Percentiles rank a stretch among this genome's conserved stretches.
These are phyloP conservation scores for Euphydryas editha DNA, from an alignment of 2,888 invertebrate species.

Conservation along the genomic window DNA sequence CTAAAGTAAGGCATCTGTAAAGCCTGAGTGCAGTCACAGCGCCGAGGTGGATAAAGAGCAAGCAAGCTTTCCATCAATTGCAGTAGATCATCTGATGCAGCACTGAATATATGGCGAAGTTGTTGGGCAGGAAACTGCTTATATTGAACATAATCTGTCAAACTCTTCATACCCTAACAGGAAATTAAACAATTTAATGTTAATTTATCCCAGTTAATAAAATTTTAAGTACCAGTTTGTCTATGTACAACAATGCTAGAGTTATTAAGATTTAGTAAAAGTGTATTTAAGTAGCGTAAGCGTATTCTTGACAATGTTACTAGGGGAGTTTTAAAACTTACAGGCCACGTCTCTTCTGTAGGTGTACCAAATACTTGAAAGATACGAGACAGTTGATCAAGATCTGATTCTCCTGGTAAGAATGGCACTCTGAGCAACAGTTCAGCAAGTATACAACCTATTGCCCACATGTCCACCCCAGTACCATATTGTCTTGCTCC, in stretches of 20 bases:
- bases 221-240: too few species aligned
- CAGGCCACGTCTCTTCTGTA: constrained; percentile 95
- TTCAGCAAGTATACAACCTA: constrained; percentile 99
- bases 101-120: constrained; percentile 96
- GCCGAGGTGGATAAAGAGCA: constrained; percentile 90
- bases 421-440: constrained; percentile 95
- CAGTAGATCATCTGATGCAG: constrained; percentile 95
- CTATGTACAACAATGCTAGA: too few species aligned
- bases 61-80: constrained; percentile 91
- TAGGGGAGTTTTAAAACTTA: constrained; percentile 57
- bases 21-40: constrained; percentile 92
- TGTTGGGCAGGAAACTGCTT: constrained; percentile 93
- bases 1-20: constrained; percentile 95
- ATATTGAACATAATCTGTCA: constrained; percentile 97
- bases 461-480: constrained; percentile 99
- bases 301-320: too few species aligned
- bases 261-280: too few species aligned
- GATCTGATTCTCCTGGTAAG: constrained; percentile 97
- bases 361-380: constrained; percentile 98
- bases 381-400: constrained; percentile 97
- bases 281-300: too few species aligned
- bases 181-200: neutral
- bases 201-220: neutral
- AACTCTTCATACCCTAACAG: constrained; percentile 85
- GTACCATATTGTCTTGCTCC: constrained; percentile 97